These are phyloP conservation scores for Mesoligia furuncula DNA, from an alignment of 2,888 invertebrate species.

Conservation along the genomic window DNA sequence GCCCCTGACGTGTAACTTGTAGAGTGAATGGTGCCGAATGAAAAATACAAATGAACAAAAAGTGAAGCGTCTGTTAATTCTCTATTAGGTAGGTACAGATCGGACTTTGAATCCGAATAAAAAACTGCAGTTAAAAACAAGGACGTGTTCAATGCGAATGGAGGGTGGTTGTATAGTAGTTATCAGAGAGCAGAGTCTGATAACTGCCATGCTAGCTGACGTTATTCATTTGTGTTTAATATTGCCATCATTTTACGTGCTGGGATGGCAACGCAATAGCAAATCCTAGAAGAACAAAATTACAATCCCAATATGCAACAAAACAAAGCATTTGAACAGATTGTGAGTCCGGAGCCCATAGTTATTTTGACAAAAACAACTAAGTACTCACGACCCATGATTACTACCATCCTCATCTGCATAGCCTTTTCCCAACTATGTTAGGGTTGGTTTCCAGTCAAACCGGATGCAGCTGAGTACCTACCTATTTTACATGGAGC, in stretches of 20 bases:
- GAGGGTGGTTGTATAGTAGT: neutral
- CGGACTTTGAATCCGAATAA: neutral
- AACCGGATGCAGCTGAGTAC: no score
- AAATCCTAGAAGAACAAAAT: neutral
- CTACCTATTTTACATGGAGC: no score
- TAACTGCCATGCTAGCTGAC: neutral
- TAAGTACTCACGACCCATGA: no score
- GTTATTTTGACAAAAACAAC: neutral
- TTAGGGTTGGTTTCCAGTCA: no score
- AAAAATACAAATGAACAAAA: neutral
- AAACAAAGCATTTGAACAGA: neutral
- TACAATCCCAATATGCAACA: neutral
- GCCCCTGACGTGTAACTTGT: neutral
- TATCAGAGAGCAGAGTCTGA: neutral
- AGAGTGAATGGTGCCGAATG: neutral
- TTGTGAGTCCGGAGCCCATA: neutral
- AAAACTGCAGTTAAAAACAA: neutral
- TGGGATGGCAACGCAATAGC: neutral
- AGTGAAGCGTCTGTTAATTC: neutral
- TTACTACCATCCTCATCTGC: neutral
- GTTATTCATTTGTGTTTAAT: slow-evolving; percentile 5
- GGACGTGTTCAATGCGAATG: neutral
- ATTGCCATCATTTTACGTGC: neutral
- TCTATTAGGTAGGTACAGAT: no score
- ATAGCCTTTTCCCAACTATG: no score